Evolutionary conservation across 2,888 invertebrate species (phyloP), one percentile per base, ranked within the genome.

Genomic region (Heliconius erato): DNA sequence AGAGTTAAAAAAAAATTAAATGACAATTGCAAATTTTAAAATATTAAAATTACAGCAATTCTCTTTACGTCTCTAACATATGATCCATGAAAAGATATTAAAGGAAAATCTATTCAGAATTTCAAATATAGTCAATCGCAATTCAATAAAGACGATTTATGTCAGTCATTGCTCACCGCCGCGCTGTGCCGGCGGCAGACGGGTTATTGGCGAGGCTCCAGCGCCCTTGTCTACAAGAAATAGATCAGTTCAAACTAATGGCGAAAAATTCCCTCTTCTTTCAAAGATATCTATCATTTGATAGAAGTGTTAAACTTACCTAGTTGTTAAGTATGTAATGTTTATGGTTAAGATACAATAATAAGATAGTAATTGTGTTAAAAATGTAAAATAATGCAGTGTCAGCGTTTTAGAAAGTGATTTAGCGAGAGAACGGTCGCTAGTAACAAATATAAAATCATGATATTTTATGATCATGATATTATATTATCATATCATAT

Each of bases 61-160:
- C 44, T 14, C 49, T 67, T 28, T 44, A 78, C 19, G 26, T 40
- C 28, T 67, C 28, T 28, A 78, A 26, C 74, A 76, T 35, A 44
- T 59, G 28, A 35, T 63, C 32, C 26, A 78, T 78, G 65, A 78
- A 78, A 78, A 67, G 28, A 32, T 44, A 78, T 78, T 44, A 78
- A 78, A 44, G 44, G 67, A 78, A 44, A 78, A 16, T 49, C 49
- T 1, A 44, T 77, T 71, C 40, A 77, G 69, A 84, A 85, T 80
- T 85, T 85, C 81, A 80, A 83, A 79, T 81, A 80, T 80, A 85
- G 84, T 80, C 81, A 84, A 85, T 85, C 79, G 83, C 84, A 84
- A 84, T 84, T 84, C 83, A 84, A 85, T 84, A 85, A 85, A 83
- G 74, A 74, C 84, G 84, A 85, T 85, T 85, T 84, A 82, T 83